Evolutionary conservation across 2,797 vertebrate genomes (phyloP).

Genomic region (Chelonia mydas): DNA sequence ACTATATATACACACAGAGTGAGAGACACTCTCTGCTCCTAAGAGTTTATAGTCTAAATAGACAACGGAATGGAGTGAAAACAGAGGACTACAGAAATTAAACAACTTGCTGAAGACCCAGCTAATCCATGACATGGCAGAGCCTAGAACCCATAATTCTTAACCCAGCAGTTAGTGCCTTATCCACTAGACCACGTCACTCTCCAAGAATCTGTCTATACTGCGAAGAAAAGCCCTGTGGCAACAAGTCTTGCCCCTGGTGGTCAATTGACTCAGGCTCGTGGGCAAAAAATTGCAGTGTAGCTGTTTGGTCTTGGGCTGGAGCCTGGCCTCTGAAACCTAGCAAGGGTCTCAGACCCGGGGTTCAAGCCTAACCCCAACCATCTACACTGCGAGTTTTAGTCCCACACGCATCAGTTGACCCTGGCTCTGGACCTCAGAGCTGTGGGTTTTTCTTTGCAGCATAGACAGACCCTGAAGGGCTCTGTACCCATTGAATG

Average conservation of each 20-base stretch:
- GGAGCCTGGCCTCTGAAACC: not conserved
- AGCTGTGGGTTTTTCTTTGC: not conserved
- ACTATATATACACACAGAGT: not conserved
- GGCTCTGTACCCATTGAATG: not conserved
- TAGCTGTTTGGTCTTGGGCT: not conserved
- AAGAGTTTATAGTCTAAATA: not conserved
- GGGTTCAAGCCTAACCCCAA: not conserved
- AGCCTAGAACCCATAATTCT: not conserved
- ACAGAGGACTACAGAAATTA: not conserved
- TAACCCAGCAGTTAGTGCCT: accelerated
- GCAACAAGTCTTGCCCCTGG: not conserved
- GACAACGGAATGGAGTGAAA: not conserved
- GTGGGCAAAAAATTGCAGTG: not conserved
- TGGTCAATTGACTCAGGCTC: not conserved
- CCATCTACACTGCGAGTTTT: not conserved
- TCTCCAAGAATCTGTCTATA: accelerated
- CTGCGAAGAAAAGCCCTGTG: not conserved
- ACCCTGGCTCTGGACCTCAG: not conserved
- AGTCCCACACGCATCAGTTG: not conserved
- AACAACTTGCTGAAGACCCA: not conserved
- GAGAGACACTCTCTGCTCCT: not conserved
- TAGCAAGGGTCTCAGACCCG: not conserved
- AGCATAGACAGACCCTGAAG: too few relatives aligned
- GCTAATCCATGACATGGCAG: too few relatives aligned
- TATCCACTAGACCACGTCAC: not conserved